These are phyloP conservation scores for Andrena bicolor DNA, from an alignment of 2,888 invertebrate genomes.

Conservation along the genomic window DNA sequence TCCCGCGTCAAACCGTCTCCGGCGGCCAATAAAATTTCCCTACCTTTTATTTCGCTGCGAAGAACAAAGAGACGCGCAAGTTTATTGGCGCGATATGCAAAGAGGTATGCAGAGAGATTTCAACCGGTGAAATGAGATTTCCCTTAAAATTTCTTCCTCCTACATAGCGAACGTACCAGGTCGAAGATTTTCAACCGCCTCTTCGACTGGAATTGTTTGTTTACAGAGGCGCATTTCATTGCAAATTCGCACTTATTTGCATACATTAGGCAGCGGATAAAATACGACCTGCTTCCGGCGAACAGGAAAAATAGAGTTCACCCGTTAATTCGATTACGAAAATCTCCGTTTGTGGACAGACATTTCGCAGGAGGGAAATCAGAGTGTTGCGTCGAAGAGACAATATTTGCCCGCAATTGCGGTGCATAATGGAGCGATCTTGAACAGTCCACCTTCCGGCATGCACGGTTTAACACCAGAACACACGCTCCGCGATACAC, in stretches of 20 bases:
- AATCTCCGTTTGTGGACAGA: not conserved
- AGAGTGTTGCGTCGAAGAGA: slow-evolving; percentile 36
- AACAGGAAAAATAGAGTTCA: not conserved
- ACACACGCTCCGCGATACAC: slow-evolving; percentile 45
- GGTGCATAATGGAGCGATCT: slow-evolving; percentile 48
- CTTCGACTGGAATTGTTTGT: not conserved
- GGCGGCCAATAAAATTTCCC: slow-evolving; percentile 54
- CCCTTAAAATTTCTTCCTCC: slow-evolving; percentile 34
- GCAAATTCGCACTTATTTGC: not conserved
- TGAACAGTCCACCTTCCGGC: slow-evolving; percentile 53
- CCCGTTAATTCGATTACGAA: not conserved
- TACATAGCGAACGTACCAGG: not conserved
- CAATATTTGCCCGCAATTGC: slow-evolving; percentile 60
- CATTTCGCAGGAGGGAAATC: slow-evolving; percentile 17
- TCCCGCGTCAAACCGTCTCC: slow-evolving; percentile 22
- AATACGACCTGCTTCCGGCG: no score
- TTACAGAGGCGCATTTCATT: not conserved
- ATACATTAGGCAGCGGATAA: not conserved
- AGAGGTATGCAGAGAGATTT: slow-evolving; percentile 32
- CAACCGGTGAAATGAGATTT: slow-evolving; percentile 34
- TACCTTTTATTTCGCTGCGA: slow-evolving; percentile 41
- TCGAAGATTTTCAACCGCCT: slow-evolving; percentile 19
- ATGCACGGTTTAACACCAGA: slow-evolving; percentile 62
- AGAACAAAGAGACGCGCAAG: slow-evolving; percentile 44
- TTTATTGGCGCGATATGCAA: slow-evolving; percentile 60